Conservation (phyloP, 2,113 vertebrate species). For the Nothocercus nigrocapillus region DNA sequence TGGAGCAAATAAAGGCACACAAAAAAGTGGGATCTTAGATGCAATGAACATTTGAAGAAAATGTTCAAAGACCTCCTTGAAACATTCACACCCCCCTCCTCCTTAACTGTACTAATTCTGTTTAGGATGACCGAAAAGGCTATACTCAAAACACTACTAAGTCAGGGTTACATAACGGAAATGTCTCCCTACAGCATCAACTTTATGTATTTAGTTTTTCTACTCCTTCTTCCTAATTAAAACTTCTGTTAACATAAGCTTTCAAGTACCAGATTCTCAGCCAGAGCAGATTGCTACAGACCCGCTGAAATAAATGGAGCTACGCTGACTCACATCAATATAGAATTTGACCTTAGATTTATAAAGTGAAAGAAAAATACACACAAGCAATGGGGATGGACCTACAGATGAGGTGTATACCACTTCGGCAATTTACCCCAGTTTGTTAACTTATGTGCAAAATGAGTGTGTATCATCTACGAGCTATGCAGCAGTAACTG, state of each 20-base stretch:
- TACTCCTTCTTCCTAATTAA: slow-evolving; percentile 61
- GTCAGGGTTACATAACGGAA: slow-evolving; percentile 53
- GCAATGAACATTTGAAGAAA: slow-evolving; percentile 90
- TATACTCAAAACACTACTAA: slow-evolving; percentile 58
- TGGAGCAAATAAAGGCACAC: slow-evolving; percentile 92
- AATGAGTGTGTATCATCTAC: neutral
- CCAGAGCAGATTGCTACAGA: slow-evolving; percentile 44
- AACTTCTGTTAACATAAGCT: slow-evolving; percentile 62
- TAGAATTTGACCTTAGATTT: slow-evolving; percentile 2
- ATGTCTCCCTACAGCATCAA: slow-evolving; percentile 56
- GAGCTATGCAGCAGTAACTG: neutral
- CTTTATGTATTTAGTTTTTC: slow-evolving; percentile 55
- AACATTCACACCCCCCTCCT: slow-evolving; percentile 67
- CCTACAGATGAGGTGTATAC: neutral
- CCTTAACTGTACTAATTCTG: slow-evolving; percentile 61
- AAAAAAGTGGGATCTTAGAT: slow-evolving; percentile 87
- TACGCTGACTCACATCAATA: neutral
- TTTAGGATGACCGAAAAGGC: slow-evolving; percentile 68
- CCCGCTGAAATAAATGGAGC: slow-evolving; percentile 31
- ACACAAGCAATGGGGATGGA: neutral
- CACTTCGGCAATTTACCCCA: neutral
- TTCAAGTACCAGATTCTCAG: slow-evolving; percentile 45
- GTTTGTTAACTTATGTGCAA: neutral
- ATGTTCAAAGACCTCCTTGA: slow-evolving; percentile 83
- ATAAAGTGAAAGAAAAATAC: slow-evolving; percentile 31